Percentiles rank a stretch among this genome's conserved stretches.
phyloP scores from a whole-genome alignment of 2,797 vertebrate genomes.

The Tapirus indicus region DNA sequence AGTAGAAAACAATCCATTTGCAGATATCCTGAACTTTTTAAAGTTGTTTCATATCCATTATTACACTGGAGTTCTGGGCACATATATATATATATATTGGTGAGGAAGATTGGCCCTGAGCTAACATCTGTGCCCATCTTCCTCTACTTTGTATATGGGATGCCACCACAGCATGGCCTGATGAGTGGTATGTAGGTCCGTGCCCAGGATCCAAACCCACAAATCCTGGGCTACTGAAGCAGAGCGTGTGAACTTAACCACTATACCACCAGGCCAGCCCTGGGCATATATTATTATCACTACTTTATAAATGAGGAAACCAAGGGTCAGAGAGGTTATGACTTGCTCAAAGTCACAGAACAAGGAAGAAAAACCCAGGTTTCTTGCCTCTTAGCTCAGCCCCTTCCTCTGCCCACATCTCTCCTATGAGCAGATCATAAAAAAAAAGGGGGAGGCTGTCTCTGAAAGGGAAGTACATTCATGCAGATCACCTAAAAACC shows the following conservation, averaged over 20 bases:
- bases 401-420: background rate
- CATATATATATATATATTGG: too few relatives aligned
- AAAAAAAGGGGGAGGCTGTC: background rate
- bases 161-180: too few relatives aligned
- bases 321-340: background rate
- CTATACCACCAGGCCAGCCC: too few relatives aligned
- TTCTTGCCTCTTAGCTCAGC: background rate
- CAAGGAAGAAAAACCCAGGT: background rate
- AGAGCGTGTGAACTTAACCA: too few relatives aligned
- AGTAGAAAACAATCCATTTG: background rate
- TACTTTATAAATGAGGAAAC: background rate
- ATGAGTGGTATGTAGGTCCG: too few relatives aligned
- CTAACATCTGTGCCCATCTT: too few relatives aligned
- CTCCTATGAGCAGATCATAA: background rate
- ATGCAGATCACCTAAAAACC: background rate
- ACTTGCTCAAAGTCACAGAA: background rate
- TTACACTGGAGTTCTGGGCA: background rate
- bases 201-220: too few relatives aligned
- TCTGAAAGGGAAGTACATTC: slow-evolving; percentile 28
- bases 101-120: too few relatives aligned
- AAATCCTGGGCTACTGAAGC: too few relatives aligned
- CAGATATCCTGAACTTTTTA: background rate
- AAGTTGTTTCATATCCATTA: background rate
- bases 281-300: background rate
- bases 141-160: too few relatives aligned